Evolutionary conservation across 2,113 vertebrate genomes (phyloP).

Genomic region (Atractosteus spatula): DNA sequence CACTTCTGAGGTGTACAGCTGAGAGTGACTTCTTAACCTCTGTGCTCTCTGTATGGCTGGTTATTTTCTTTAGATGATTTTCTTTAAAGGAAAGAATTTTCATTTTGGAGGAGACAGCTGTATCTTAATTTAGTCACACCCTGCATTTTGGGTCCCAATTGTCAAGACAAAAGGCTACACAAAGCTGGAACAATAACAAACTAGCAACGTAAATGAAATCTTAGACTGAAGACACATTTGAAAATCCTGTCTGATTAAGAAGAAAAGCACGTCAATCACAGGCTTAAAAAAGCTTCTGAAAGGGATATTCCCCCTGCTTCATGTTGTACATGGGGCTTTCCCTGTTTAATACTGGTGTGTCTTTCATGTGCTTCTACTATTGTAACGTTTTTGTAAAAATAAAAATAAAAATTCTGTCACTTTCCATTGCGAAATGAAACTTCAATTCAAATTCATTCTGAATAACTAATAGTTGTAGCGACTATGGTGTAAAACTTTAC

Average conservation of each 20-base stretch:
- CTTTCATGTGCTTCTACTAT: too few species aligned
- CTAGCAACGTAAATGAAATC: constrained; percentile 62
- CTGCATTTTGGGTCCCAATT: constrained; percentile 47
- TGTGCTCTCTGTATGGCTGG: constrained; percentile 26
- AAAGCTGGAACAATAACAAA: constrained; percentile 60
- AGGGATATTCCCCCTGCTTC: constrained; percentile 52
- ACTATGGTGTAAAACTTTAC: too few species aligned
- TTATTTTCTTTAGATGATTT: constrained; percentile 16
- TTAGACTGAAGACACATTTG: constrained; percentile 53
- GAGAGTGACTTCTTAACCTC: constrained; percentile 24
- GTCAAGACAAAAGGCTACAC: constrained; percentile 56
- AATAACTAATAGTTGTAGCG: too few species aligned
- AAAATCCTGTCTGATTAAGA: constrained; percentile 29
- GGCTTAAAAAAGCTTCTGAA: constrained; percentile 64
- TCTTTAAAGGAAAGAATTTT: constrained; percentile 39
- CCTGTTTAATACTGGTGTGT: constrained; percentile 19
- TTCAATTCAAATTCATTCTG: too few species aligned
- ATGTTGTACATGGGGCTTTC: constrained; percentile 51
- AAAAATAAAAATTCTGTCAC: too few species aligned
- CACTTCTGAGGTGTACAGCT: constrained; percentile 34
- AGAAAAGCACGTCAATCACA: constrained; percentile 48
- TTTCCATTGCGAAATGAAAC: too few species aligned
- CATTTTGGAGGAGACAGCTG: constrained; percentile 17
- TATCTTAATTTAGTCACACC: constrained; percentile 33
- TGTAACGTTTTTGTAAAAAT: too few species aligned